Evolutionary conservation across 2,113 vertebrate genomes (phyloP).

Genomic region (Recurvirostra avosetta): DNA sequence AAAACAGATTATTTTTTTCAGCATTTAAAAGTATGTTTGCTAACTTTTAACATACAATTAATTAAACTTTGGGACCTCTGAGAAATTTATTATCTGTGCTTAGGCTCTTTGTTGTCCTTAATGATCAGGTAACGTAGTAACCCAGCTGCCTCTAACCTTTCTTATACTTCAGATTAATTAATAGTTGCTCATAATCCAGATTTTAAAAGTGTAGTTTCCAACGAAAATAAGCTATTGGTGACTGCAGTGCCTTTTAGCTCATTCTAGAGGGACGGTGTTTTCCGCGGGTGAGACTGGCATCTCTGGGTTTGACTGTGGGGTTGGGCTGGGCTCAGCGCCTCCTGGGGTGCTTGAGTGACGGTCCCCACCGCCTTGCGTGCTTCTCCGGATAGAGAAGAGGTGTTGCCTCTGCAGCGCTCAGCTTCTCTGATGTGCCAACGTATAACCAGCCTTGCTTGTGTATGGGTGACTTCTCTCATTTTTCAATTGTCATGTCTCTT

Average conservation of each 20-base stretch:
- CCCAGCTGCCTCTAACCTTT: neutral
- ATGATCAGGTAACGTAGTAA: neutral
- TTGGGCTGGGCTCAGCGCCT: neutral
- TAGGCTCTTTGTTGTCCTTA: neutral
- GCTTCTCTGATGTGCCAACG: neutral
- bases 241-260: accelerated
- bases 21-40: neutral
- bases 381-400: neutral
- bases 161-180: neutral
- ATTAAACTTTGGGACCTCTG: neutral
- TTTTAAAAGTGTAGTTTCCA: neutral
- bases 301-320: neutral
- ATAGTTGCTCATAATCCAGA: neutral
- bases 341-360: neutral
- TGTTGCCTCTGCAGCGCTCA: neutral
- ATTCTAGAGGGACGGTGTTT: accelerated
- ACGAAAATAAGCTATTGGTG: accelerated
- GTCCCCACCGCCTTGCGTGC: neutral
- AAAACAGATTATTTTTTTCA: neutral
- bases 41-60: neutral
- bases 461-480: too few species aligned
- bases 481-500: accelerated
- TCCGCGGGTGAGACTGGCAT: neutral
- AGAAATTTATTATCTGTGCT: neutral
- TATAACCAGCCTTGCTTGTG: too few species aligned